A percentile compares a stretch with the other conserved stretches of the same genome.
phyloP scores from a whole-genome alignment of 1,140 invertebrate species.

The Agrypnia vestita region DNA sequence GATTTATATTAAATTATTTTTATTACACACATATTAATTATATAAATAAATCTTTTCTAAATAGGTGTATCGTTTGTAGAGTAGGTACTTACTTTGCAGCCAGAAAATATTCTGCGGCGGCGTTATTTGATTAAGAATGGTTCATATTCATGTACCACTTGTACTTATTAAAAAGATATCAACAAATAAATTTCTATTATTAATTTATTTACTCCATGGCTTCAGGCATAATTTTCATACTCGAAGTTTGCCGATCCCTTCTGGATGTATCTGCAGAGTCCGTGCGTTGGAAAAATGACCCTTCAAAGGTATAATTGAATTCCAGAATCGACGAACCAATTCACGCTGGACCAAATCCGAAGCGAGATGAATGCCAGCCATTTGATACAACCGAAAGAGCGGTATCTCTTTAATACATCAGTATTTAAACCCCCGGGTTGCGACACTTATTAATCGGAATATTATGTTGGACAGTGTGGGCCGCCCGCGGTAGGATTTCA shows the following conservation, averaged over 20 bases:
- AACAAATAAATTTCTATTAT: no score
- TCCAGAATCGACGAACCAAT: slow-evolving; percentile 10
- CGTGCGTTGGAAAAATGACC: slow-evolving; percentile 18
- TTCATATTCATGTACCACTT: no score
- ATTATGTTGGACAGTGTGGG: slow-evolving; percentile 50
- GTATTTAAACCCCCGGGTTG: slow-evolving; percentile 46
- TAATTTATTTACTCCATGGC: no score
- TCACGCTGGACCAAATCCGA: slow-evolving; percentile 1
- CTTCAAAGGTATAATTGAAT: slow-evolving; percentile 24
- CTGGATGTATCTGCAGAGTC: neutral
- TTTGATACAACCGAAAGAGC: slow-evolving; percentile 27
- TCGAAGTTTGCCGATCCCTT: neutral
- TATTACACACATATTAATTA: no score
- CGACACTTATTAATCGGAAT: slow-evolving; percentile 58
- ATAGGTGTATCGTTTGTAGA: no score
- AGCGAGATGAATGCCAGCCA: slow-evolving; percentile 23
- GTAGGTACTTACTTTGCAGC: no score
- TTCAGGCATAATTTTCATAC: no score
- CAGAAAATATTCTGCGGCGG: no score
- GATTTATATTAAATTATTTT: no score
- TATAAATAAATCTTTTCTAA: no score
- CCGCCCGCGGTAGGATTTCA: slow-evolving; percentile 1
- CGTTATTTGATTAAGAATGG: no score
- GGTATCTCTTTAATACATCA: slow-evolving; percentile 41
- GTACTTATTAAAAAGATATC: no score